These are phyloP conservation scores for Platalea minor DNA, from an alignment of 2,797 vertebrate genomes.

Conservation along the genomic window DNA sequence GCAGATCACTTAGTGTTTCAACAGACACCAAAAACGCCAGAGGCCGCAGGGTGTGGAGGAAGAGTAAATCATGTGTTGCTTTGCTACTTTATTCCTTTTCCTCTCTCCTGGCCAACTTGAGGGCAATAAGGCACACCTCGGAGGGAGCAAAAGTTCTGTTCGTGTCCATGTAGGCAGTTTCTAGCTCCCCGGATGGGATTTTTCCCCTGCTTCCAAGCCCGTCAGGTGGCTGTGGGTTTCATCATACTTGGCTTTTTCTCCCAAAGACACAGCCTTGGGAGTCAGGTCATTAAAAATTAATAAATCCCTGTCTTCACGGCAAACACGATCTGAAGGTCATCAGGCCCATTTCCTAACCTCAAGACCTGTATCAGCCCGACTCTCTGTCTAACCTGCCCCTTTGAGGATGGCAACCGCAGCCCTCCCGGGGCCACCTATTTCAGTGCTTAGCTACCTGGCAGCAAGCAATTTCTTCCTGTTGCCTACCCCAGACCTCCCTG, in stretches of 20 bases:
- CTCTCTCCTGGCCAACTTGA: background rate
- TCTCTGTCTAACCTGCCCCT: background rate
- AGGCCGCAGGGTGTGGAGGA: background rate
- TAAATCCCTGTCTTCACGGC: background rate
- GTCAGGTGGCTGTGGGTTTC: background rate
- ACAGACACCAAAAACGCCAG: background rate
- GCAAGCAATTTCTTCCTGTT: background rate
- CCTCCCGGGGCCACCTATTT: background rate
- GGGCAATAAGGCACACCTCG: background rate
- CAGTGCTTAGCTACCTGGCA: background rate
- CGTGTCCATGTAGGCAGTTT: background rate
- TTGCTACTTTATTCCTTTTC: background rate
- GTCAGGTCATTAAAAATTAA: background rate
- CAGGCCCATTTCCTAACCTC: background rate
- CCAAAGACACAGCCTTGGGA: background rate
- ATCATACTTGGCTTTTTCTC: background rate
- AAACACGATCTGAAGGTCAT: background rate
- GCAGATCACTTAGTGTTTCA: background rate
- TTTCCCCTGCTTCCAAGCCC: background rate
- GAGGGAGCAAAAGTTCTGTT: background rate
- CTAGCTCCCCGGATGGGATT: background rate
- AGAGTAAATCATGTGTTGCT: background rate
- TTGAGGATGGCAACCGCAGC: background rate
- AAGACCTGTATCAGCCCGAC: background rate
- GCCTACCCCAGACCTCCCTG: background rate